phyloP scores from a whole-genome alignment of 2,888 invertebrate genomes.

The Drosophila sordidapex region DNA sequence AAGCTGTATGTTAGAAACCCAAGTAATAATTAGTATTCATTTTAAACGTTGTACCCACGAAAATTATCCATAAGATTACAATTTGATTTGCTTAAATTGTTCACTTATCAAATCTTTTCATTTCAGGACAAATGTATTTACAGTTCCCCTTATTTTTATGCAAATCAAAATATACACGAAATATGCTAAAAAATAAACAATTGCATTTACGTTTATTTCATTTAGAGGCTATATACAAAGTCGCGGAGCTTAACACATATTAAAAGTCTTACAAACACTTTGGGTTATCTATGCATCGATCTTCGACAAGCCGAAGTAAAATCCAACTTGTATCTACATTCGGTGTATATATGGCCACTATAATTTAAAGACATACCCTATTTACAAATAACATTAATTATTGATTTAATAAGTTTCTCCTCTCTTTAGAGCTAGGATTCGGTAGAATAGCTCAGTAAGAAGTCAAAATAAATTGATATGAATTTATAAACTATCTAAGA shows the following conservation, averaged over 20 bases:
- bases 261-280: slow-evolving; percentile 52
- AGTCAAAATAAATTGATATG: not conserved
- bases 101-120: not conserved
- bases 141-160: not conserved
- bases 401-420: not conserved
- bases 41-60: not conserved
- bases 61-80: not conserved
- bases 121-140: not conserved
- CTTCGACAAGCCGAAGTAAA: not conserved
- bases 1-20: too few relatives aligned
- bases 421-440: not conserved
- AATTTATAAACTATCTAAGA: not conserved
- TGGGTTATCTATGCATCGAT: slow-evolving; percentile 20
- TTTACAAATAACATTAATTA: not conserved
- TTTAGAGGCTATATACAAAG: slow-evolving; percentile 54
- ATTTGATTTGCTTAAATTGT: not conserved
- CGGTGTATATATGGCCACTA: slow-evolving; percentile 4
- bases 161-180: slow-evolving; percentile 21
- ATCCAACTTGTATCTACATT: not conserved
- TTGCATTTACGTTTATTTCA: not conserved
- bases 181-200: slow-evolving; percentile 9
- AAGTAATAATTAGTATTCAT: not conserved
- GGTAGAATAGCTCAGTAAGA: not conserved
- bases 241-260: slow-evolving; percentile 22
- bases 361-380: not conserved